Evolutionary conservation across 64 coral and sea anemone genomes (phyloP).

Genomic region (Montipora cactus): DNA sequence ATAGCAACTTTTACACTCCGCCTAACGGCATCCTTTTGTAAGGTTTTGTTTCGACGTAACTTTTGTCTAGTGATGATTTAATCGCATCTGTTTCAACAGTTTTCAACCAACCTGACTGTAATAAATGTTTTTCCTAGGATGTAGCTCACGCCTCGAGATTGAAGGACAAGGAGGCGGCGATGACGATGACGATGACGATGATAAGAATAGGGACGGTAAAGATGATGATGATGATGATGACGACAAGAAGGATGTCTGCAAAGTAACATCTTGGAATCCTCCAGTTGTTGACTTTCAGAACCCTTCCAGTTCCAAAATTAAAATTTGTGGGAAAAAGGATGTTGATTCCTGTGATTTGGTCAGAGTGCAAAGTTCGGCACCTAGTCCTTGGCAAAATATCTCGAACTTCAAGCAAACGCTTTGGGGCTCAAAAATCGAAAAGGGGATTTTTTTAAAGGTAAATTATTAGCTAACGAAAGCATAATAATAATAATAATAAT

Average conservation of each 20-base stretch:
- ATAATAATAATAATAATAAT: no score
- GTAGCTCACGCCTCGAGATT: background rate
- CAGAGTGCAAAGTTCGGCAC: background rate
- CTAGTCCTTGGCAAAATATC: background rate
- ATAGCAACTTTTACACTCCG: no score
- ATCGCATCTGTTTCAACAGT: no score
- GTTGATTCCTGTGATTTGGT: background rate
- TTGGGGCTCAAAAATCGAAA: background rate
- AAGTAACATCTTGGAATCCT: background rate
- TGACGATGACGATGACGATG: background rate
- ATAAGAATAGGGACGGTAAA: background rate
- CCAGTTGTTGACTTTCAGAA: constrained; percentile 14
- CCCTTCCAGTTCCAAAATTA: background rate
- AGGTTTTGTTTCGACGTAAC: background rate
- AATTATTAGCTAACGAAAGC: background rate
- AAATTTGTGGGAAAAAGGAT: constrained; percentile 7
- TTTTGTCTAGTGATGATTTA: background rate
- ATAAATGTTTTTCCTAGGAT: background rate
- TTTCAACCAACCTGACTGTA: no score
- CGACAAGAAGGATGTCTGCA: constrained; percentile 28
- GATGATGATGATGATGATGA: background rate
- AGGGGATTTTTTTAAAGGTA: background rate
- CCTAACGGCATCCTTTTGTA: no score
- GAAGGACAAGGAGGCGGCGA: background rate
- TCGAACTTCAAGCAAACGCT: background rate